Percentiles rank a stretch among this genome's conserved stretches.
Evolutionary conservation across 2,113 vertebrate species (phyloP).

Genomic region (Caranx ignobilis): DNA sequence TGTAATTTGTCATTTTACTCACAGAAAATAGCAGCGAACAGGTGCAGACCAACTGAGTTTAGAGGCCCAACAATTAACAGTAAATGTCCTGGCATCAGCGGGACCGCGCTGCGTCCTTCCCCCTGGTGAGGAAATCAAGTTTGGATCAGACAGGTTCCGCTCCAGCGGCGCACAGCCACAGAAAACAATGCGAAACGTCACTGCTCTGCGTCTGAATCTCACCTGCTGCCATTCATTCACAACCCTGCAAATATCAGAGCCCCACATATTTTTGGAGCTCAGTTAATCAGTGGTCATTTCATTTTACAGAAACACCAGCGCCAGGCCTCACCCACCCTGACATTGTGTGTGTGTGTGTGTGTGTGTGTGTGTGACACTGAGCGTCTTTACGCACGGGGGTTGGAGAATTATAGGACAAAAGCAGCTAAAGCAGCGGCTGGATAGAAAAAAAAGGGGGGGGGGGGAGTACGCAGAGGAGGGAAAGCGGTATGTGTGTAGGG

Average conservation of each 20-base stretch:
- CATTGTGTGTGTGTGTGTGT: background rate
- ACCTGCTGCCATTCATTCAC: background rate
- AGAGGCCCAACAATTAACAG: background rate
- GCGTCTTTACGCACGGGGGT: conserved; percentile 40
- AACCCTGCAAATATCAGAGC: background rate
- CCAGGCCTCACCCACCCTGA: conserved; percentile 8
- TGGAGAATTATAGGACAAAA: conserved; percentile 38
- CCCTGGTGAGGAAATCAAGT: background rate
- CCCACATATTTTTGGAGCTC: background rate
- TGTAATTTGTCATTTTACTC: background rate
- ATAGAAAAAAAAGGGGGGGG: background rate
- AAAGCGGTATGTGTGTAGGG: conserved; percentile 49
- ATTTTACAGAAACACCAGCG: background rate
- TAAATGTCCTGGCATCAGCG: background rate
- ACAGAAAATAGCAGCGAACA: background rate
- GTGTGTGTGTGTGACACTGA: background rate
- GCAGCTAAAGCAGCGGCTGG: conserved; percentile 3
- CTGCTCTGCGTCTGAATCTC: background rate
- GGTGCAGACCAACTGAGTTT: background rate
- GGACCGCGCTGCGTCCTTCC: background rate
- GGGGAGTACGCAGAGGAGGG: conserved; percentile 64
- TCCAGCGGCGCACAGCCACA: background rate
- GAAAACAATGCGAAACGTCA: background rate
- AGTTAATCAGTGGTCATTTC: background rate
- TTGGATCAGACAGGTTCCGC: background rate